A percentile compares a stretch with the other conserved stretches of the same genome.
Evolutionary conservation across 2,797 vertebrate species (phyloP).

Genomic region (Pteropus rufus): DNA sequence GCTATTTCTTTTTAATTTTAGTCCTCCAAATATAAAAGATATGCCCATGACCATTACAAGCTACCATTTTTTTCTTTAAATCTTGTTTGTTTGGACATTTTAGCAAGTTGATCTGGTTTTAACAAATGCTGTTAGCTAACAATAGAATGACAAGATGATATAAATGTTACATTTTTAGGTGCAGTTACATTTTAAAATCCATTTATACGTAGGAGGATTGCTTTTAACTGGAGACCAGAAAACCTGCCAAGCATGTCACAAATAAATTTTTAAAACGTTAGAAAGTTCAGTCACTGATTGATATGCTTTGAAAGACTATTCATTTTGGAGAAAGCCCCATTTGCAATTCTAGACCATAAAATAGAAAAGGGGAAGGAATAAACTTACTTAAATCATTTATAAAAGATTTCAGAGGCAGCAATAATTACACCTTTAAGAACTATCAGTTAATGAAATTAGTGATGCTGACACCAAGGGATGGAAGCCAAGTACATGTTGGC

Average conservation of each 20-base stretch:
- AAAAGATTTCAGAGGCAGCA: slow-evolving; percentile 49
- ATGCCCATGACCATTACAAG: neutral
- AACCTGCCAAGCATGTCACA: slow-evolving; percentile 65
- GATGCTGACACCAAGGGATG: neutral
- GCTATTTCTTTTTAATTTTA: neutral
- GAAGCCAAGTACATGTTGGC: slow-evolving; percentile 11
- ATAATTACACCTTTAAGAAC: slow-evolving; percentile 56
- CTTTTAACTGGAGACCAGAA: slow-evolving; percentile 59
- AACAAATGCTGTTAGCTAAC: neutral
- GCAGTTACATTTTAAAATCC: slow-evolving; percentile 9
- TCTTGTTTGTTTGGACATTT: neutral
- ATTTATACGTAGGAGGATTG: slow-evolving; percentile 44
- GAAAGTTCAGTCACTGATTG: slow-evolving; percentile 18
- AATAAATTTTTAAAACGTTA: neutral
- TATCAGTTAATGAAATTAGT: slow-evolving; percentile 44
- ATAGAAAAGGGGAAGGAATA: slow-evolving; percentile 37
- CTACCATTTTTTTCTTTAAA: neutral
- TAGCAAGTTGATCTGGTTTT: slow-evolving; percentile 34
- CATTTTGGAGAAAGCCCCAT: slow-evolving; percentile 17
- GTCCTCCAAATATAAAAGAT: neutral
- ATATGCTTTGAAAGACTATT: slow-evolving; percentile 51
- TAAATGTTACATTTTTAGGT: slow-evolving; percentile 60
- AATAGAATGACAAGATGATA: slow-evolving; percentile 43
- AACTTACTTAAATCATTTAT: slow-evolving; percentile 30
- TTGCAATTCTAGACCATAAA: slow-evolving; percentile 6